A percentile compares a stretch with the other conserved stretches of the same genome.
These are phyloP conservation scores for Megalurothrips usitatus DNA, from an alignment of 2,888 invertebrate genomes.

Conservation along the genomic window DNA sequence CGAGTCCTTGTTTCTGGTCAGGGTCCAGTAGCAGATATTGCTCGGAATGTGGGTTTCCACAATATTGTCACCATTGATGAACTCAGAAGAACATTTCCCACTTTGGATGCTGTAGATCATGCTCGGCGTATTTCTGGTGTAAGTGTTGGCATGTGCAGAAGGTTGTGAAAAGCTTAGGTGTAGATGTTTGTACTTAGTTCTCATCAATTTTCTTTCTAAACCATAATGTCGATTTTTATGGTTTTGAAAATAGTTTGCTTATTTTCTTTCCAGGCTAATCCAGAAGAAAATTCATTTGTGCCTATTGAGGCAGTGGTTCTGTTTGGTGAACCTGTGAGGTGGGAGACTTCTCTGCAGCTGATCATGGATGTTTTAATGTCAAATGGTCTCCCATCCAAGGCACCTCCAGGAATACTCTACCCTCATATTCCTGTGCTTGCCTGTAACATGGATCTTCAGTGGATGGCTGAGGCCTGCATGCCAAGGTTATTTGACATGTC, in stretches of 20 bases:
- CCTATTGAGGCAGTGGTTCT: conserved; percentile 57
- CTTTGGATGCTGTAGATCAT: conserved; percentile 57
- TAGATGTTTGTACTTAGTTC: not conserved
- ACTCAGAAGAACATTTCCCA: conserved; percentile 54
- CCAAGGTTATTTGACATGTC: conserved; percentile 49
- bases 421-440: conserved; percentile 63
- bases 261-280: conserved; percentile 45
- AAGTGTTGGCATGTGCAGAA: conserved; percentile 29
- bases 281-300: conserved; percentile 52
- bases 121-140: conserved; percentile 38
- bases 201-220: not conserved
- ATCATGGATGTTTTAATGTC: conserved; percentile 59
- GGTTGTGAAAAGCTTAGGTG: not conserved
- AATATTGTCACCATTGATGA: conserved; percentile 56
- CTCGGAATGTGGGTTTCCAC: conserved; percentile 56
- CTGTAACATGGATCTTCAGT: conserved; percentile 62
- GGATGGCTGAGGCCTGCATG: conserved; percentile 62
- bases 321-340: conserved; percentile 60
- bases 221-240: not conserved
- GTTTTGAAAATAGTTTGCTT: conserved; percentile 29
- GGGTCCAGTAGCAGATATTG: conserved; percentile 53
- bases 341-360: conserved; percentile 62
- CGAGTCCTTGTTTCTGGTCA: conserved; percentile 59
- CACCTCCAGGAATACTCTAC: conserved; percentile 48
- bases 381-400: conserved; percentile 51